These are phyloP conservation scores for Mesoclemmys tuberculata DNA, from an alignment of 2,113 vertebrate species.

Conservation along the genomic window DNA sequence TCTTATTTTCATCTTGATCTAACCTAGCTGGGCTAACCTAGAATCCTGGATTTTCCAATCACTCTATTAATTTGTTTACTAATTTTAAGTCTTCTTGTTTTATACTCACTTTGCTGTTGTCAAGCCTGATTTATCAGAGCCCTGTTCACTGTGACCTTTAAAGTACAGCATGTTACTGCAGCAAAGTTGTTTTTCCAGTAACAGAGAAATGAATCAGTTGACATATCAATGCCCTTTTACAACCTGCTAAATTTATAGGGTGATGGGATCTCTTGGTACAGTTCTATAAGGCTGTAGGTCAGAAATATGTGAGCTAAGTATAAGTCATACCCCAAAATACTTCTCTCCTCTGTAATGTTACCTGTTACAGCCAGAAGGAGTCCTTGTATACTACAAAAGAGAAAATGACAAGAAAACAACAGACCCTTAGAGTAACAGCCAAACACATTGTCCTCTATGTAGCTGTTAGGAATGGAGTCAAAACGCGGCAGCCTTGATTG, in stretches of 20 bases:
- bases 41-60: not conserved
- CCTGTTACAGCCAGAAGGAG: not conserved
- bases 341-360: not conserved
- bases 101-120: conserved; percentile 60
- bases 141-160: conserved; percentile 74
- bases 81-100: conserved; percentile 69
- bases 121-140: conserved; percentile 74
- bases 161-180: conserved; percentile 68
- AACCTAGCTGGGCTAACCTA: not conserved
- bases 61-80: conserved; percentile 52
- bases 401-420: not conserved
- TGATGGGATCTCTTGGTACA: conserved; percentile 20
- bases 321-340: conserved; percentile 11
- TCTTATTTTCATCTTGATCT: not conserved
- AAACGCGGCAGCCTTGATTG: not conserved
- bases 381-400: not conserved
- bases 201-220: conserved; percentile 67
- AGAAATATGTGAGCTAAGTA: conserved; percentile 22
- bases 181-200: conserved; percentile 61
- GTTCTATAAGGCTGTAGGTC: conserved; percentile 29
- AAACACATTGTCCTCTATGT: not conserved
- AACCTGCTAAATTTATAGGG: conserved; percentile 48
- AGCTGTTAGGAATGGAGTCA: not conserved
- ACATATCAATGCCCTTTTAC: conserved; percentile 65
- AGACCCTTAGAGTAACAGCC: not conserved